Evolutionary conservation across 2,888 invertebrate species (phyloP).

Genomic region (Maniola hyperantus): DNA sequence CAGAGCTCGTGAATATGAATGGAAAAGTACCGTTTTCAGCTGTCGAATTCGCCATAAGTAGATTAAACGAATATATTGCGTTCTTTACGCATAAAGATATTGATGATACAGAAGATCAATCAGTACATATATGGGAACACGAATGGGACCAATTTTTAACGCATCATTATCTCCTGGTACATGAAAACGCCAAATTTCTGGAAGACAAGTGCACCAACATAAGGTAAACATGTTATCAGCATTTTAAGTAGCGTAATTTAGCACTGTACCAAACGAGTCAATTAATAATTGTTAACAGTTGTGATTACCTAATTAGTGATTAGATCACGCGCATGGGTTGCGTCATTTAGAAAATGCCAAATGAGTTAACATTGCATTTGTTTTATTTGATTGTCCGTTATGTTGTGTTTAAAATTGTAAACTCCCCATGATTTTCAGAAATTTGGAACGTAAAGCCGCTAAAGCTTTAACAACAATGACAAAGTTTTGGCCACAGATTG

Average conservation of each 20-base stretch:
- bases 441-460: slow-evolving; percentile 79
- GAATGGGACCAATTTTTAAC: slow-evolving; percentile 95
- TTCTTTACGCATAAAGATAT: slow-evolving; percentile 89
- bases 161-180: slow-evolving; percentile 86
- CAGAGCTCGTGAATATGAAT: slow-evolving; percentile 76
- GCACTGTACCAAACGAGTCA: slow-evolving; percentile 1
- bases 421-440: slow-evolving; percentile 53
- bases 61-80: slow-evolving; percentile 90
- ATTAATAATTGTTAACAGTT: slow-evolving; percentile 4
- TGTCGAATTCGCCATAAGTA: slow-evolving; percentile 91
- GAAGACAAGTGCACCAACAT: slow-evolving; percentile 66
- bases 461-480: slow-evolving; percentile 85
- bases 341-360: slow-evolving; percentile 20
- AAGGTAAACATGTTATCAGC: slow-evolving; percentile 50
- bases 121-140: slow-evolving; percentile 88
- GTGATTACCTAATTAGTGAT: slow-evolving; percentile 23
- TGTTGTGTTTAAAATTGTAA: slow-evolving; percentile 1
- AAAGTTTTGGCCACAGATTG: slow-evolving; percentile 91
- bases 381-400: background rate
- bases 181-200: slow-evolving; percentile 82
- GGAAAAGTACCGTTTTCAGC: slow-evolving; percentile 89
- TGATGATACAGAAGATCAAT: slow-evolving; percentile 86
- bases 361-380: slow-evolving; percentile 13
- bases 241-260: slow-evolving; percentile 2
- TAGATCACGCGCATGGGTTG: slow-evolving; percentile 24